These are phyloP conservation scores for Mohoua ochrocephala DNA, from an alignment of 2,113 vertebrate genomes.

Conservation along the genomic window DNA sequence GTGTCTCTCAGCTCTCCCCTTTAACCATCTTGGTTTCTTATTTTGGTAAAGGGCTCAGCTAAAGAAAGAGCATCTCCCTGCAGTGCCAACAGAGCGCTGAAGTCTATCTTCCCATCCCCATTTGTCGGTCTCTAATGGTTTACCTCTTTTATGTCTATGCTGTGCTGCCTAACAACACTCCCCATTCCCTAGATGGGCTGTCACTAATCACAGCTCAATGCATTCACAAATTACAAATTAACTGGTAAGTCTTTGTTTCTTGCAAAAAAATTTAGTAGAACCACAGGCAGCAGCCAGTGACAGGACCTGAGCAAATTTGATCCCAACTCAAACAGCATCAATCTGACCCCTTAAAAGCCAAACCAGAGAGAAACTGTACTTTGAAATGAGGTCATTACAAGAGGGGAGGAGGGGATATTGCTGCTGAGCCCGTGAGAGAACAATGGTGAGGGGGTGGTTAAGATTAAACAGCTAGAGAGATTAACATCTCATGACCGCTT, in stretches of 20 bases:
- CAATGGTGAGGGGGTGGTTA: neutral
- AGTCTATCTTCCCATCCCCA: neutral
- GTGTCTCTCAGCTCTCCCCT: neutral
- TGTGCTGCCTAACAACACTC: neutral
- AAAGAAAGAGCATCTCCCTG: neutral
- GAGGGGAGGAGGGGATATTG: neutral
- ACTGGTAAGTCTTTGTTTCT: neutral
- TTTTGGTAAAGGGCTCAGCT: neutral
- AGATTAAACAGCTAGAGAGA: constrained; percentile 34
- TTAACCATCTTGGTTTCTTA: neutral
- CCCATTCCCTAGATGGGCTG: neutral
- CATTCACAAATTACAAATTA: neutral
- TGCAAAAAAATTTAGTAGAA: neutral
- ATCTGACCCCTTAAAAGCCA: neutral
- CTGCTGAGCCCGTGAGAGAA: neutral
- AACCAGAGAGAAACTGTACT: neutral
- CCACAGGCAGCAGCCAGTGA: neutral
- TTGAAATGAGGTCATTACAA: neutral
- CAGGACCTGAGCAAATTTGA: neutral
- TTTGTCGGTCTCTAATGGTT: neutral
- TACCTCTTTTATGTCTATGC: neutral
- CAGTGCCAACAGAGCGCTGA: neutral
- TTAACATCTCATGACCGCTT: constrained; percentile 42
- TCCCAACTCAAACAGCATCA: neutral
- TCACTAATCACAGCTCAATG: neutral